These are phyloP conservation scores for Augochlorella aurata DNA, from an alignment of 2,888 invertebrate genomes.

Conservation along the genomic window DNA sequence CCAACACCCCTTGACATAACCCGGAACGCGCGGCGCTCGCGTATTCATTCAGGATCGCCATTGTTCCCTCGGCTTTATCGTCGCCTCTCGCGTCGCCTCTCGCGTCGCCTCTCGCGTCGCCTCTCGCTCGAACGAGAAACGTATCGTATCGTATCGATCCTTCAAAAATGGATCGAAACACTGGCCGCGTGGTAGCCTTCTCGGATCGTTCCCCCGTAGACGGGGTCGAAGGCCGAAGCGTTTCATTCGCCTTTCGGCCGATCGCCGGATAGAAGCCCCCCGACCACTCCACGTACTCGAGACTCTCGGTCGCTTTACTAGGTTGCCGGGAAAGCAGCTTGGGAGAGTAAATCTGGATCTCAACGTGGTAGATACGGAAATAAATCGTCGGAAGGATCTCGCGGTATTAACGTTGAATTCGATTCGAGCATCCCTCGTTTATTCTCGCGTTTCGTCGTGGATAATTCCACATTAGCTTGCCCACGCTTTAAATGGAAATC, in stretches of 20 bases:
- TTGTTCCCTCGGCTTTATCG: conserved; percentile 34
- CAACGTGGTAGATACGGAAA: no score
- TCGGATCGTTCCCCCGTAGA: not conserved
- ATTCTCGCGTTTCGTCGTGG: no score
- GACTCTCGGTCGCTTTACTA: not conserved
- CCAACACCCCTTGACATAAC: conserved; percentile 28
- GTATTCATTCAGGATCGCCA: conserved; percentile 17
- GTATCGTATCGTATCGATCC: conserved; percentile 43
- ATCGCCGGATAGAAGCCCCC: not conserved
- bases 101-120: conserved; percentile 42
- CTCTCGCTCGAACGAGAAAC: conserved; percentile 21
- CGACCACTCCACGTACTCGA: not conserved
- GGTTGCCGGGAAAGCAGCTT: not conserved
- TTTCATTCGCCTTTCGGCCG: not conserved
- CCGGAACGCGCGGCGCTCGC: conserved; percentile 1
- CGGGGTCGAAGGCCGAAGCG: not conserved
- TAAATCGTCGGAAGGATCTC: no score
- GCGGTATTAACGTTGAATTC: no score
- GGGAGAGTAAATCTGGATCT: no score
- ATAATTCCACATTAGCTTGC: no score
- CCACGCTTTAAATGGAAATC: no score
- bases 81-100: conserved; percentile 37
- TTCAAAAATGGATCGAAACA: conserved; percentile 54
- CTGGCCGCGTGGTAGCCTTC: not conserved
- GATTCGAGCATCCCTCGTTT: no score